These are phyloP conservation scores for Lymantria monacha DNA, from an alignment of 2,888 invertebrate genomes.

Conservation along the genomic window DNA sequence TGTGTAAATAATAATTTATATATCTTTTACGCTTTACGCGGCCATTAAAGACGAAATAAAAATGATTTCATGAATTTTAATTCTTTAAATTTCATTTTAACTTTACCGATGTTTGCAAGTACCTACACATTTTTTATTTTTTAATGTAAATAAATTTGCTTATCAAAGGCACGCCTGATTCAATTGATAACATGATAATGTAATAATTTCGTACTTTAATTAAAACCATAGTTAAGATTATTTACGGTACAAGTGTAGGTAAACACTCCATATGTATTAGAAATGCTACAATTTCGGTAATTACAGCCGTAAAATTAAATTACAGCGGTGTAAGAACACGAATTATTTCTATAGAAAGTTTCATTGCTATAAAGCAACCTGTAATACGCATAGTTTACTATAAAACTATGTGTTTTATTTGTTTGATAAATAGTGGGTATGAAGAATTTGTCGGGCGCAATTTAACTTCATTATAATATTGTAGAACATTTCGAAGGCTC, in stretches of 20 bases:
- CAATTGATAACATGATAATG: slow-evolving; percentile 3
- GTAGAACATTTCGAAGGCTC: slow-evolving; percentile 30
- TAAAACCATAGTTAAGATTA: background rate
- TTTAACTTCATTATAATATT: slow-evolving; percentile 36
- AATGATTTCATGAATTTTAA: no score
- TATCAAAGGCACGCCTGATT: slow-evolving; percentile 3
- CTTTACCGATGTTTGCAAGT: no score
- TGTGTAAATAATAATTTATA: no score
- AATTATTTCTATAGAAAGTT: slow-evolving; percentile 42
- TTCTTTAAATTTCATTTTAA: no score
- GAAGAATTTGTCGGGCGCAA: slow-evolving; percentile 30
- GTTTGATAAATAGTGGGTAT: slow-evolving; percentile 29
- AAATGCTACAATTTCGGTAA: slow-evolving; percentile 35
- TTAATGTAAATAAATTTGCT: background rate
- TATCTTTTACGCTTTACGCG: no score
- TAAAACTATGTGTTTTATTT: slow-evolving; percentile 27
- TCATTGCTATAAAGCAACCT: slow-evolving; percentile 28
- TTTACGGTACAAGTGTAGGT: slow-evolving; percentile 22
- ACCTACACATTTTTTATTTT: no score
- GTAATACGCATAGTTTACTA: slow-evolving; percentile 37
- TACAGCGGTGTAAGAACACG: slow-evolving; percentile 30
- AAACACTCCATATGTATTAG: slow-evolving; percentile 25
- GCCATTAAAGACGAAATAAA: no score
- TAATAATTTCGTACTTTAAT: slow-evolving; percentile 12
- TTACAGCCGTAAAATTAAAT: slow-evolving; percentile 35